phyloP scores from a whole-genome alignment of 2,113 vertebrate genomes.

The Hippocampus guttulatus region DNA sequence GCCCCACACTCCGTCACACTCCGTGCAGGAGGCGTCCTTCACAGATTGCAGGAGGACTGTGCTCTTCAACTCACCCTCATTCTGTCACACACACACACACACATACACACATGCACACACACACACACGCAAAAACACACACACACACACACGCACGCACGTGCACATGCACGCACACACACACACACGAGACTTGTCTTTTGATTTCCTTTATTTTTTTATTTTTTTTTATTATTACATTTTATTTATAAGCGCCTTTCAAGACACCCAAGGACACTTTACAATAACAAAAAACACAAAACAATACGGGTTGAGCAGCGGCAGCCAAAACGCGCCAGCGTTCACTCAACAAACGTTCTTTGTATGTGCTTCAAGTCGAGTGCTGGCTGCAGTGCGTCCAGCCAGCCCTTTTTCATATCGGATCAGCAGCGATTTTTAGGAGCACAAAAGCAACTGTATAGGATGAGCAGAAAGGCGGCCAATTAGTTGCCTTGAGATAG shows the following conservation, averaged over 20 bases:
- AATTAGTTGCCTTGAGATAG: constrained; percentile 65
- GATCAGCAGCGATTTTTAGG: constrained; percentile 45
- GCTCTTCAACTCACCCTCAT: constrained; percentile 53
- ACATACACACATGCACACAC: not conserved
- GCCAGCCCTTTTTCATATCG: constrained; percentile 29
- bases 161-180: constrained; percentile 15
- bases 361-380: constrained; percentile 53
- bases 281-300: no score
- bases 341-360: constrained; percentile 31
- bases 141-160: not conserved
- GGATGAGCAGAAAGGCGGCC: constrained; percentile 60
- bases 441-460: constrained; percentile 51
- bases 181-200: not conserved
- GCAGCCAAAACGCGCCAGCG: no score
- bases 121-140: constrained; percentile 26
- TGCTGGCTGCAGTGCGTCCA: constrained; percentile 38
- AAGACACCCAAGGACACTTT: no score
- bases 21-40: constrained; percentile 54
- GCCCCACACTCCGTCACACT: constrained; percentile 27
- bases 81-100: constrained; percentile 46
- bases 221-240: no score
- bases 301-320: no score
- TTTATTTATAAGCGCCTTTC: no score
- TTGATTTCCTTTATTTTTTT: constrained; percentile 11
- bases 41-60: constrained; percentile 47